Evolutionary conservation across 2,888 invertebrate species (phyloP).

Genomic region (Pandemis corylana): DNA sequence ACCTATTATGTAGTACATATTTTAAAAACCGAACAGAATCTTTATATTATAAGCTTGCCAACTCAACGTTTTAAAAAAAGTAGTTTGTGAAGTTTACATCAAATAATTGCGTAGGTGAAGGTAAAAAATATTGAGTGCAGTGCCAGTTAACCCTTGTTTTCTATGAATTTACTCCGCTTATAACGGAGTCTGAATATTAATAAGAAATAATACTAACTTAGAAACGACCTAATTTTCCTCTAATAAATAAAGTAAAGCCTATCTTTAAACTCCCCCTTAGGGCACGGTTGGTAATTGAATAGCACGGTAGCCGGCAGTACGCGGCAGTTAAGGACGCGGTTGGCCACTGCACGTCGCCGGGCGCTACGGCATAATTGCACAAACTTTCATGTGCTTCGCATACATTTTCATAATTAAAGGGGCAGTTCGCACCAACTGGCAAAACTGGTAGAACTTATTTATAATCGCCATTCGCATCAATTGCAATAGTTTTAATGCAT

Average conservation of each 20-base stretch:
- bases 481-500: slow-evolving; percentile 57
- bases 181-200: too few relatives aligned
- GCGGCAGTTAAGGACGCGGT: slow-evolving; percentile 72
- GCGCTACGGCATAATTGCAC: slow-evolving; percentile 77
- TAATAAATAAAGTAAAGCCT: slow-evolving; percentile 58
- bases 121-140: too few relatives aligned
- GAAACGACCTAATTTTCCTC: not conserved
- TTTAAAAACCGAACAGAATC: too few relatives aligned
- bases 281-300: slow-evolving; percentile 76
- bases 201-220: not conserved
- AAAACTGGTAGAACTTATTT: slow-evolving; percentile 69
- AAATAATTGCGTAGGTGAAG: too few relatives aligned
- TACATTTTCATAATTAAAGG: slow-evolving; percentile 84
- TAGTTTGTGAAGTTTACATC: too few relatives aligned
- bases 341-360: slow-evolving; percentile 63
- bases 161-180: too few relatives aligned
- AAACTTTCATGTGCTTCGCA: slow-evolving; percentile 84
- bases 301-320: slow-evolving; percentile 67
- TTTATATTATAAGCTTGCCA: too few relatives aligned
- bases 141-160: too few relatives aligned
- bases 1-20: too few relatives aligned
- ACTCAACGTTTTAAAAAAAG: too few relatives aligned
- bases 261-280: slow-evolving; percentile 68
- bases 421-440: slow-evolving; percentile 77
- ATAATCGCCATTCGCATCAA: slow-evolving; percentile 65